A percentile compares a stretch with the other conserved stretches of the same genome.
phyloP scores from a whole-genome alignment of 2,797 vertebrate genomes.

The Tachyglossus aculeatus region DNA sequence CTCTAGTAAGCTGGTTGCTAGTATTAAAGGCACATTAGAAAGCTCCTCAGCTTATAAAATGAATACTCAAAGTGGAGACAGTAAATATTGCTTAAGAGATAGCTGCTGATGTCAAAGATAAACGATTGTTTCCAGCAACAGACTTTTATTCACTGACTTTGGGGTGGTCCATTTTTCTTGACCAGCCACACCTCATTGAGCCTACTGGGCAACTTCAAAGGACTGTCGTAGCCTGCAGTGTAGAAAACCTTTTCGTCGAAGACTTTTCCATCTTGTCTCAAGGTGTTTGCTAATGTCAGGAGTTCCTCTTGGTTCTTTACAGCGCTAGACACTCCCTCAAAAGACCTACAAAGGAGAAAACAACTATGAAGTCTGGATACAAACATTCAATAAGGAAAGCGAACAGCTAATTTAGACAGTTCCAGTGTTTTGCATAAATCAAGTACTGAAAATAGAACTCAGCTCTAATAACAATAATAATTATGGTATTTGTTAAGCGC shows the following conservation, averaged over 20 bases:
- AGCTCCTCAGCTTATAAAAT: not conserved
- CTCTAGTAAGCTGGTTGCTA: too few relatives aligned
- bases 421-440: too few relatives aligned
- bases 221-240: conserved; percentile 79
- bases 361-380: not conserved
- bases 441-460: too few relatives aligned
- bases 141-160: conserved; percentile 35
- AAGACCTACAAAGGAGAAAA: conserved; percentile 69
- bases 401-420: too few relatives aligned
- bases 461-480: too few relatives aligned
- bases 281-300: conserved; percentile 75
- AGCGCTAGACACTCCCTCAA: conserved; percentile 76
- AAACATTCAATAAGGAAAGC: not conserved
- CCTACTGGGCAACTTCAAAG: conserved; percentile 82
- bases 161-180: conserved; percentile 55
- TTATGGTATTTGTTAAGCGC: too few relatives aligned
- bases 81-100: not conserved
- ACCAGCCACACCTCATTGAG: conserved; percentile 83
- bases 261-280: conserved; percentile 76
- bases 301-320: conserved; percentile 79
- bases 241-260: conserved; percentile 81
- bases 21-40: conserved; percentile 24
- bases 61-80: not conserved
- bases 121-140: conserved; percentile 8
- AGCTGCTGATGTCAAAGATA: not conserved